A percentile compares a stretch with the other conserved stretches of the same genome.
Evolutionary conservation across 2,113 vertebrate genomes (phyloP).

Genomic region (Rhombomys opimus): DNA sequence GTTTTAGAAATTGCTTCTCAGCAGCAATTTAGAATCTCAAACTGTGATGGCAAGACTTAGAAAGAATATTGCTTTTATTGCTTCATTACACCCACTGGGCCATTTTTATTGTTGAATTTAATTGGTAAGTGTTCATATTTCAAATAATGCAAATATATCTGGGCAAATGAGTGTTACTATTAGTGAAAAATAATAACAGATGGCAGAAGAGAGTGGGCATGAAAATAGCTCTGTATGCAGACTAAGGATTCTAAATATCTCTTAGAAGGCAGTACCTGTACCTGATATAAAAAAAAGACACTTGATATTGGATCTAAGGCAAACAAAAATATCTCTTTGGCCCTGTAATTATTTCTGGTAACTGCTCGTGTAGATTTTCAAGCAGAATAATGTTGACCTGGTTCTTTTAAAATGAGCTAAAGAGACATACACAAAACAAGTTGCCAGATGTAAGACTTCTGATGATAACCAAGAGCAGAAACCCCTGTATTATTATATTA

Average conservation of each 20-base stretch:
- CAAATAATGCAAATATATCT: conserved; percentile 77
- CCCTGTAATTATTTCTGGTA: neutral
- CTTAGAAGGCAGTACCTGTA: neutral
- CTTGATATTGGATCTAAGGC: neutral
- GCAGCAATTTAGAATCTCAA: conserved; percentile 77
- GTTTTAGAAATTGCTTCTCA: conserved; percentile 76
- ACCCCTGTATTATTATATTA: neutral
- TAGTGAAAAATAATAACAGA: conserved; percentile 77
- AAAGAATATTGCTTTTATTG: conserved; percentile 72
- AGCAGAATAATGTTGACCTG: neutral
- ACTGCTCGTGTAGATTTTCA: neutral
- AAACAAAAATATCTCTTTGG: neutral
- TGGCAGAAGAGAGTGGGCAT: conserved; percentile 37
- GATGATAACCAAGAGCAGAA: neutral
- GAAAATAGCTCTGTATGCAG: neutral
- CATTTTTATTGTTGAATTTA: conserved; percentile 82
- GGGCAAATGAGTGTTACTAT: conserved; percentile 70
- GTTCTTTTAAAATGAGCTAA: neutral
- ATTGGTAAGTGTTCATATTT: conserved; percentile 79
- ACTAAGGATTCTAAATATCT: neutral
- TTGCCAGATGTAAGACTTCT: neutral
- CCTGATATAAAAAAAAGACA: neutral
- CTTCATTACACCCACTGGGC: conserved; percentile 81
- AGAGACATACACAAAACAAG: neutral
- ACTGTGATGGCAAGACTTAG: conserved; percentile 76